Conservation (phyloP, 2,888 invertebrate genomes). For the Tetramorium bicarinatum region DNA sequence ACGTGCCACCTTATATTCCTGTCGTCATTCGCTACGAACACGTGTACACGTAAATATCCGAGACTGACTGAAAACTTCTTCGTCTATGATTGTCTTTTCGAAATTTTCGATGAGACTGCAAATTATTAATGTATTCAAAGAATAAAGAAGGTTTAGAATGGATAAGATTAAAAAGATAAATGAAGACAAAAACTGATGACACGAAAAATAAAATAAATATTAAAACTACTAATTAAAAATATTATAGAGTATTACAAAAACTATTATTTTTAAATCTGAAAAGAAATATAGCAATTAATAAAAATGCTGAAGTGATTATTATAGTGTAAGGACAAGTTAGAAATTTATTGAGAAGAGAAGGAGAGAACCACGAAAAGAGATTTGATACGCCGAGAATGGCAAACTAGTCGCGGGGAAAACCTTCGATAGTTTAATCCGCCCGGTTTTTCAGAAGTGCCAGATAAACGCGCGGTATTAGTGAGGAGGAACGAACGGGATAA, state of each 20-base stretch:
- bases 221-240: neutral
- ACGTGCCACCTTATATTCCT: constrained; percentile 69
- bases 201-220: neutral
- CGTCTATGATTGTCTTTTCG: constrained; percentile 37
- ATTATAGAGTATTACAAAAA: neutral
- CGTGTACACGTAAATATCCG: constrained; percentile 73
- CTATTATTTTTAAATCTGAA: neutral
- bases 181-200: neutral
- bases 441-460: constrained; percentile 74
- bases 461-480: constrained; percentile 63
- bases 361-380: constrained; percentile 22
- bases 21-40: constrained; percentile 44
- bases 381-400: constrained; percentile 66
- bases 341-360: constrained; percentile 6
- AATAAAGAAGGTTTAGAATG: neutral
- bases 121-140: neutral
- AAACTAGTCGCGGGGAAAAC: constrained; percentile 76
- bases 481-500: constrained; percentile 51
- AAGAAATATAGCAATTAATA: neutral
- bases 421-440: constrained; percentile 82
- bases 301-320: neutral
- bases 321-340: neutral
- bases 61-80: constrained; percentile 53
- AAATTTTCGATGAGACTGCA: neutral
- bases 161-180: neutral